Evolutionary conservation across 2,888 invertebrate genomes (phyloP), one percentile per base, ranked within the genome.

Genomic region (Capitulum mitella): DNA sequence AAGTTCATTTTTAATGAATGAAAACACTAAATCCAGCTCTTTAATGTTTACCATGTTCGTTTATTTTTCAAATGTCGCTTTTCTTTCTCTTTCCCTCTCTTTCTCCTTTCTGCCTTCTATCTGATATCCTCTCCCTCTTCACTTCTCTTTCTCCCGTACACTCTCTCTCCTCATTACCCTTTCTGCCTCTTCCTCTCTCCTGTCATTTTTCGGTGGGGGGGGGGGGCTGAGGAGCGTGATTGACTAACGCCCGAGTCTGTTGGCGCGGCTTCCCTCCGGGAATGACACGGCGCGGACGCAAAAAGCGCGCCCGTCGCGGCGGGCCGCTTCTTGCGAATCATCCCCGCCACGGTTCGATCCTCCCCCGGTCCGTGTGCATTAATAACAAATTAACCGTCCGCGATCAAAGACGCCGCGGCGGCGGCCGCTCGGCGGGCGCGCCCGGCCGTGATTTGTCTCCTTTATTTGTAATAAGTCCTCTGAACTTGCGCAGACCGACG

Each of bases 311-410:
- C 37, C 3, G 37, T 19, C 34, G 37, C 12, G 22, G 32, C 16
- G 5, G 19, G 37, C 70, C 37, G 19, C 37, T 70, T 70, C 70
- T 70, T 70, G 70, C 70, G 70, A 70, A 70, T 70, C 70, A 70
- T 70, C 14, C 70, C 16, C 22, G 70, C 37, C 70, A 37, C 34
- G 70, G 37, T 70, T 70, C 70, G 70, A 70, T 70, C 34, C 22
- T 70, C 5, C 70, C 26, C 37, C 37, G 70, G 37, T 70, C 70
- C 37, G 37, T 70, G 70, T 70, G 70, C 70, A 70, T 70, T 70
- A 70, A 70, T 70, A 37, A 37, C 70, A 26, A 70, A 70, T 70
- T 70, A 70, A 70, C 70, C 37, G 19, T 16, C 37, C 1, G 37
- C 1, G 37, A 37, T 70, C 70, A 70, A 70, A 70, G 70, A 32